phyloP scores from a whole-genome alignment of 1,140 invertebrate species.

The Homarus americanus region DNA sequence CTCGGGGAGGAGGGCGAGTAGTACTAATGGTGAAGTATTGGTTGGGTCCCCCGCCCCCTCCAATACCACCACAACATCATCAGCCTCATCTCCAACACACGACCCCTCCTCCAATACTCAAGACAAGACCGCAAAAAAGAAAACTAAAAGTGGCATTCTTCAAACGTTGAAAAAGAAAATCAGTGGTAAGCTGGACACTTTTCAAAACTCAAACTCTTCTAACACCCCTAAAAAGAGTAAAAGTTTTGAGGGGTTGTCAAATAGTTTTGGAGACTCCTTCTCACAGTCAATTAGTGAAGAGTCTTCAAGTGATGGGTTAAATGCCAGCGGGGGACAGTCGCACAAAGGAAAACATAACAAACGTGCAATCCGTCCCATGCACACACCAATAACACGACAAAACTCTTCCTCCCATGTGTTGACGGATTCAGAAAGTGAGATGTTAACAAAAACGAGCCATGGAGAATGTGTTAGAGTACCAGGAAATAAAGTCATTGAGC shows the following conservation, averaged over 20 bases:
- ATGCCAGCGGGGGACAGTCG: slow-evolving; percentile 39
- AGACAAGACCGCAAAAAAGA: slow-evolving; percentile 44
- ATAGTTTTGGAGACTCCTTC: slow-evolving; percentile 65
- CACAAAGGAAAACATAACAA: slow-evolving; percentile 60
- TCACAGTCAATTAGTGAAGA: slow-evolving; percentile 66
- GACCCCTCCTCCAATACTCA: slow-evolving; percentile 6
- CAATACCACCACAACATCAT: slow-evolving; percentile 21
- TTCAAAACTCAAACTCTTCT: slow-evolving; percentile 30
- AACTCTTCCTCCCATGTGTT: slow-evolving; percentile 54
- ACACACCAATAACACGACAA: slow-evolving; percentile 47
- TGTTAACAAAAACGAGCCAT: neutral
- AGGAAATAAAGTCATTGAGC: neutral
- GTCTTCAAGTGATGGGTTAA: slow-evolving; percentile 61
- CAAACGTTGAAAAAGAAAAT: slow-evolving; percentile 66
- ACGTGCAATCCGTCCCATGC: slow-evolving; percentile 59
- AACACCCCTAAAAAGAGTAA: slow-evolving; percentile 60
- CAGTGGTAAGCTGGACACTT: slow-evolving; percentile 51
- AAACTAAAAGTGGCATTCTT: slow-evolving; percentile 50
- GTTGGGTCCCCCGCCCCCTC: slow-evolving; percentile 13
- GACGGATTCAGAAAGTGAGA: slow-evolving; percentile 39
- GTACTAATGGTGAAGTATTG: slow-evolving; percentile 58
- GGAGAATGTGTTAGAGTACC: neutral
- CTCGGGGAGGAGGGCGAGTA: slow-evolving; percentile 30
- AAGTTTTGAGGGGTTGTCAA: slow-evolving; percentile 57
- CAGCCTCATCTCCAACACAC: neutral